A percentile compares a stretch with the other conserved stretches of the same genome.
phyloP scores from a whole-genome alignment of 64 coral and sea anemone species.

The Pocillopora verrucosa region DNA sequence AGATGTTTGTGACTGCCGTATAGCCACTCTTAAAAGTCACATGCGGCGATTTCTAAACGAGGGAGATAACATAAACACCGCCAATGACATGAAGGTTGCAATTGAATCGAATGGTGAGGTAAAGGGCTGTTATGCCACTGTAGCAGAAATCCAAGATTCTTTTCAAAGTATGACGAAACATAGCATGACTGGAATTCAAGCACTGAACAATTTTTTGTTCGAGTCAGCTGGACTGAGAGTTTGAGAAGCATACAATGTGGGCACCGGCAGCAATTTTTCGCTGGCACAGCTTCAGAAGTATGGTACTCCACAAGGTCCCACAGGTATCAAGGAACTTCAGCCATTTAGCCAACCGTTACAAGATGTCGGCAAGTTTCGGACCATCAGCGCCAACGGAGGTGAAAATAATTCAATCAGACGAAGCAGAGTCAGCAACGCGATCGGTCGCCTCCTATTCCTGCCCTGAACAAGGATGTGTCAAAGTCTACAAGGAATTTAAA shows the following conservation, averaged over 20 bases:
- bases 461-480: too few relatives aligned
- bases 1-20: slow-evolving; percentile 5
- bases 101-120: slow-evolving; percentile 59
- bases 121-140: slow-evolving; percentile 27
- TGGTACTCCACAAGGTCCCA: slow-evolving; percentile 24
- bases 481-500: neutral
- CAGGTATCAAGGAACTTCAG: slow-evolving; percentile 9
- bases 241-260: slow-evolving; percentile 50
- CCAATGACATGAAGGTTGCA: slow-evolving; percentile 29
- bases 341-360: slow-evolving; percentile 30
- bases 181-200: slow-evolving; percentile 10
- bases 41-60: slow-evolving; percentile 1
- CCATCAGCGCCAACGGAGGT: neutral
- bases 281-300: neutral
- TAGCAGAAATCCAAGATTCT: slow-evolving; percentile 11
- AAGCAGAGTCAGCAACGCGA: neutral
- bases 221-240: slow-evolving; percentile 19
- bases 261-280: slow-evolving; percentile 14
- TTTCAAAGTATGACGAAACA: slow-evolving; percentile 23
- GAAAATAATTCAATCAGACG: too few relatives aligned
- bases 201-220: slow-evolving; percentile 48
- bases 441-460: too few relatives aligned
- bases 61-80: neutral
- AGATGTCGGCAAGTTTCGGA: slow-evolving; percentile 22
- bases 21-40: slow-evolving; percentile 11